These are phyloP conservation scores for Perca schrenkii DNA, from an alignment of 2,113 vertebrate species.

Conservation along the genomic window DNA sequence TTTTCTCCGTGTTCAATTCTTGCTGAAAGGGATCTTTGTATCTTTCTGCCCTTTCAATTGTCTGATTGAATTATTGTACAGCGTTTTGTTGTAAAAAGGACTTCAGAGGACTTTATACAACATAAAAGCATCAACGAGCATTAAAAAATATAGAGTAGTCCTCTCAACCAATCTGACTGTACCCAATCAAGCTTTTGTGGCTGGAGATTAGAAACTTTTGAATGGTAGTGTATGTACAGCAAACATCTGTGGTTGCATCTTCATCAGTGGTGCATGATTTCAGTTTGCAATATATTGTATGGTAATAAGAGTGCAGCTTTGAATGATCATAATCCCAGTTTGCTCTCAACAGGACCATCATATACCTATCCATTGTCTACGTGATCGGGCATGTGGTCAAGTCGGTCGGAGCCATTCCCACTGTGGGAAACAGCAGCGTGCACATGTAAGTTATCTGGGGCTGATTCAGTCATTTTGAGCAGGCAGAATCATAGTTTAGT, in stretches of 20 bases:
- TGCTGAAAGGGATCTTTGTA: too few species aligned
- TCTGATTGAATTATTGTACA: too few species aligned
- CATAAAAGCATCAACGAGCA: too few species aligned
- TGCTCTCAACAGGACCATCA: conserved; percentile 90
- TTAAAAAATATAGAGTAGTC: too few species aligned
- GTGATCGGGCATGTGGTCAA: conserved; percentile 96
- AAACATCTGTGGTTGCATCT: background rate
- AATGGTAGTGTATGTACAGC: too few species aligned
- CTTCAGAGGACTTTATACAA: too few species aligned
- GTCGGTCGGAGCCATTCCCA: conserved; percentile 93
- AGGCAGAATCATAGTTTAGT: too few species aligned
- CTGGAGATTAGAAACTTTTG: too few species aligned
- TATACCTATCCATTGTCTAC: conserved; percentile 95
- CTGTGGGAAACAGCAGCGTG: conserved; percentile 85
- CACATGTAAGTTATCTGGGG: conserved; percentile 90
- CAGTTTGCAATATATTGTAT: background rate
- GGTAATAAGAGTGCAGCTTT: background rate
- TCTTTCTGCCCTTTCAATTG: too few species aligned
- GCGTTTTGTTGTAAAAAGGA: too few species aligned
- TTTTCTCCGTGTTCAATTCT: background rate
- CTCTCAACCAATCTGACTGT: too few species aligned
- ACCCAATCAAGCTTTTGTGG: too few species aligned
- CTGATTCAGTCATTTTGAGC: background rate
- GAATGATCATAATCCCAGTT: conserved; percentile 20
- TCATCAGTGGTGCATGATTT: background rate